Evolutionary conservation across 2,797 vertebrate genomes (phyloP).

Genomic region (Micropoecilia bifurca): DNA sequence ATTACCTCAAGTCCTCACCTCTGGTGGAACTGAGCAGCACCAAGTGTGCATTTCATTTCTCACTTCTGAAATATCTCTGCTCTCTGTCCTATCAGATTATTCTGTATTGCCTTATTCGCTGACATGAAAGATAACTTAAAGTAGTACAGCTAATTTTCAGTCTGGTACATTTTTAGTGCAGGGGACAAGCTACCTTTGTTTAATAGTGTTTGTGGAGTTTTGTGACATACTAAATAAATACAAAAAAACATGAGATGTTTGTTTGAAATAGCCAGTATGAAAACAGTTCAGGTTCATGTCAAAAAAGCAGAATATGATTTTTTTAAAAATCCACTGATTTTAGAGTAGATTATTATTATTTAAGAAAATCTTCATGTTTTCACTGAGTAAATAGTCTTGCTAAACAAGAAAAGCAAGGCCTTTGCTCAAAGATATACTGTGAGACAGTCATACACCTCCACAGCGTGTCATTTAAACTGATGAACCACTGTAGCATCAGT

Average conservation of each 20-base stretch:
- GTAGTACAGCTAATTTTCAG: neutral
- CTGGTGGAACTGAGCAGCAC: neutral
- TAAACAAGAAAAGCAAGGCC: neutral
- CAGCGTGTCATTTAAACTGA: neutral
- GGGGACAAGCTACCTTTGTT: neutral
- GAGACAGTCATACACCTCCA: neutral
- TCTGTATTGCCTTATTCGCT: neutral
- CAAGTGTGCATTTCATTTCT: neutral
- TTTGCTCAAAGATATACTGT: neutral
- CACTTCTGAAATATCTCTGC: neutral
- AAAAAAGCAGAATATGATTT: neutral
- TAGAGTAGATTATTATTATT: neutral
- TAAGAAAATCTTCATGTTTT: neutral
- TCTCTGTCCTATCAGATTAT: neutral
- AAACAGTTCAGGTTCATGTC: neutral
- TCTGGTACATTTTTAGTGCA: neutral
- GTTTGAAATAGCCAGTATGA: neutral
- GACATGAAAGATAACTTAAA: neutral
- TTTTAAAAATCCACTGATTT: neutral
- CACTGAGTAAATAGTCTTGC: neutral
- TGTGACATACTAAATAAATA: neutral
- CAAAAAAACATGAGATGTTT: neutral
- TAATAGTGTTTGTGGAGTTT: neutral
- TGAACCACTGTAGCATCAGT: neutral
- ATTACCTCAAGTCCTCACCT: neutral